Percentiles rank a stretch among this genome's conserved stretches.
phyloP scores from a whole-genome alignment of 2,797 vertebrate genomes.

The Crocidura indochinensis region DNA sequence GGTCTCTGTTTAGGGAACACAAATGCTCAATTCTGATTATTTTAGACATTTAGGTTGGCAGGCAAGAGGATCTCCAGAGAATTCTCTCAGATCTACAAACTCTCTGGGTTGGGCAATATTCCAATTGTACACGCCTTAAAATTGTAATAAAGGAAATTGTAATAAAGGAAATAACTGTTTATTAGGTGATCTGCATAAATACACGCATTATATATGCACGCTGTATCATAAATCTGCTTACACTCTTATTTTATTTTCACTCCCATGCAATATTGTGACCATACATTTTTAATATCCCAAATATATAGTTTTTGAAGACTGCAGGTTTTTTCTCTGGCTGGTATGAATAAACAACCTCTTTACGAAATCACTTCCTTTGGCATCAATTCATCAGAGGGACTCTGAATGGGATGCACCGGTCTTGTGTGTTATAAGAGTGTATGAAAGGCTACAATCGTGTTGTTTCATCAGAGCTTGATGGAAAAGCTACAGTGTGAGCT shows the following conservation, averaged over 20 bases:
- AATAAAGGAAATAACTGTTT: slow-evolving; percentile 56
- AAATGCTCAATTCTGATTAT: slow-evolving; percentile 50
- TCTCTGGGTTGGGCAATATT: slow-evolving; percentile 68
- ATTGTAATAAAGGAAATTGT: slow-evolving; percentile 66
- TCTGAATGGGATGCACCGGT: slow-evolving; percentile 59
- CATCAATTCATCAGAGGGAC: slow-evolving; percentile 68
- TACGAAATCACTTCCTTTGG: slow-evolving; percentile 72
- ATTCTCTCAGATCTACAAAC: slow-evolving; percentile 52
- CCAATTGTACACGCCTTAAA: slow-evolving; percentile 37
- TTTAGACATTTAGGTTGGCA: slow-evolving; percentile 17
- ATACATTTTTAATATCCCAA: slow-evolving; percentile 69
- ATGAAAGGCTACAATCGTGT: slow-evolving; percentile 63
- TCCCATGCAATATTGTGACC: slow-evolving; percentile 30
- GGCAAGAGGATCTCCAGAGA: slow-evolving; percentile 50
- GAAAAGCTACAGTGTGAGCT: slow-evolving; percentile 51
- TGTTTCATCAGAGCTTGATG: slow-evolving; percentile 77
- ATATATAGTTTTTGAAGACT: slow-evolving; percentile 69
- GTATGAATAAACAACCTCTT: slow-evolving; percentile 75
- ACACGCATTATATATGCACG: background rate
- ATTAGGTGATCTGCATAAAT: slow-evolving; percentile 36
- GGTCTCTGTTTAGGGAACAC: background rate
- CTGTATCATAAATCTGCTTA: slow-evolving; percentile 23
- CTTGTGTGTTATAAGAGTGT: slow-evolving; percentile 59
- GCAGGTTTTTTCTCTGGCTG: slow-evolving; percentile 59
- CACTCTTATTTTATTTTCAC: slow-evolving; percentile 51